Percentiles rank a stretch among this genome's conserved stretches.
These are phyloP conservation scores for Lasioglossum pauxillum DNA, from an alignment of 2,888 invertebrate species.

Conservation along the genomic window DNA sequence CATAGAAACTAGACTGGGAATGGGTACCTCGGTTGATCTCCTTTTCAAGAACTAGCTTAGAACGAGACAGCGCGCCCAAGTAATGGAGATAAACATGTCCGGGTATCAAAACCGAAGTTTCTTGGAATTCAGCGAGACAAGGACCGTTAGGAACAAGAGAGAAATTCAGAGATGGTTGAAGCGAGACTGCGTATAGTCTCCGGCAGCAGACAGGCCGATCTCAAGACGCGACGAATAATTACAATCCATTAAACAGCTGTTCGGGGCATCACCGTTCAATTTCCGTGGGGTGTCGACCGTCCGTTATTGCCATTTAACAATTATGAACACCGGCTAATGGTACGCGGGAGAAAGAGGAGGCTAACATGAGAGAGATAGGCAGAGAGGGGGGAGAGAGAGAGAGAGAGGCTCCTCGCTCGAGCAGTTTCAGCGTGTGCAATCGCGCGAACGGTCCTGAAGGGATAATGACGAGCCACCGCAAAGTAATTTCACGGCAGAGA, in stretches of 20 bases:
- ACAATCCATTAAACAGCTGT: slow-evolving; percentile 8
- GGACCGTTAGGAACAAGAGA: not conserved
- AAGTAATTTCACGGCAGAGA: slow-evolving; percentile 62
- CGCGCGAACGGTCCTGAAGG: slow-evolving; percentile 20
- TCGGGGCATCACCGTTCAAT: slow-evolving; percentile 20
- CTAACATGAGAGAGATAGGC: not conserved
- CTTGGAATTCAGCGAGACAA: not conserved
- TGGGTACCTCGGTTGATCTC: not conserved
- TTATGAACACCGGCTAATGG: slow-evolving; percentile 27
- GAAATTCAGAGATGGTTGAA: not conserved
- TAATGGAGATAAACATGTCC: not conserved
- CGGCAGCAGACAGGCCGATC: not conserved
- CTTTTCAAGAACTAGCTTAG: not conserved
- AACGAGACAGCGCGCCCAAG: not conserved
- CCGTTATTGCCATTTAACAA: slow-evolving; percentile 21
- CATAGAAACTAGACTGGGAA: not conserved
- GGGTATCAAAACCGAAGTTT: not conserved
- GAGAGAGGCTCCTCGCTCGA: not conserved
- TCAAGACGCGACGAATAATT: slow-evolving; percentile 25
- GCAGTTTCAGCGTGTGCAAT: slow-evolving; percentile 25
- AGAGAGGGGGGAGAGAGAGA: not conserved
- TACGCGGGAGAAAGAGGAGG: not conserved
- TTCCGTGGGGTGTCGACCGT: slow-evolving; percentile 13
- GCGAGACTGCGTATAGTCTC: not conserved
- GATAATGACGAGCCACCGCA: slow-evolving; percentile 61